Evolutionary conservation across 2,888 invertebrate species (phyloP).

Genomic region (Tetropium fuscum): DNA sequence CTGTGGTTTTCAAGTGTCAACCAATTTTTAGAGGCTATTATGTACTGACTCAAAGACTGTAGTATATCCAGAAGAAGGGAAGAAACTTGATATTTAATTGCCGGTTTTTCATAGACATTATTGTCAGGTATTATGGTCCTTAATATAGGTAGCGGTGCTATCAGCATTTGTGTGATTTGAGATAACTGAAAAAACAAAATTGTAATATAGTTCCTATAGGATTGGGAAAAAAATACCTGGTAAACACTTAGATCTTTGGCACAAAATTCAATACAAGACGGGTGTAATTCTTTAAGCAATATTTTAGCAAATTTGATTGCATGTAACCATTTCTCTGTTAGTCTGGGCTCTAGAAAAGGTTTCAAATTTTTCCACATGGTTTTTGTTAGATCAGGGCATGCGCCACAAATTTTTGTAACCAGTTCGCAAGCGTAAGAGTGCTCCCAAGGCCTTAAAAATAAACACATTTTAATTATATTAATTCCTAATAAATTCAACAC

Average conservation of each 20-base stretch:
- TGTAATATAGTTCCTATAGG: background rate
- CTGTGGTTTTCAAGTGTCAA: constrained; percentile 38
- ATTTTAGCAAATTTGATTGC: constrained; percentile 66
- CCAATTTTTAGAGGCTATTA: constrained; percentile 35
- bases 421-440: constrained; percentile 74
- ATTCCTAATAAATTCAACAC: background rate
- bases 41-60: constrained; percentile 44
- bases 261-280: constrained; percentile 67
- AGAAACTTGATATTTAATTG: constrained; percentile 67
- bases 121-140: constrained; percentile 53
- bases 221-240: constrained; percentile 66
- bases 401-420: constrained; percentile 72
- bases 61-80: constrained; percentile 50
- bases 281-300: constrained; percentile 66
- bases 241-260: constrained; percentile 65
- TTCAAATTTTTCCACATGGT: constrained; percentile 72
- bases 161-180: constrained; percentile 56
- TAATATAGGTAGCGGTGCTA: constrained; percentile 56
- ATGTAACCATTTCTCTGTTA: constrained; percentile 70
- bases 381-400: constrained; percentile 80
- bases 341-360: constrained; percentile 72
- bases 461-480: background rate
- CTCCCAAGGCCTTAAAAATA: constrained; percentile 71
- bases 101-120: constrained; percentile 43
- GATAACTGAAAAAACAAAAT: constrained; percentile 51